Percentiles rank a stretch among this genome's conserved stretches.
These are phyloP conservation scores for Corythornis cristatus DNA, from an alignment of 2,113 vertebrate genomes.

Conservation along the genomic window DNA sequence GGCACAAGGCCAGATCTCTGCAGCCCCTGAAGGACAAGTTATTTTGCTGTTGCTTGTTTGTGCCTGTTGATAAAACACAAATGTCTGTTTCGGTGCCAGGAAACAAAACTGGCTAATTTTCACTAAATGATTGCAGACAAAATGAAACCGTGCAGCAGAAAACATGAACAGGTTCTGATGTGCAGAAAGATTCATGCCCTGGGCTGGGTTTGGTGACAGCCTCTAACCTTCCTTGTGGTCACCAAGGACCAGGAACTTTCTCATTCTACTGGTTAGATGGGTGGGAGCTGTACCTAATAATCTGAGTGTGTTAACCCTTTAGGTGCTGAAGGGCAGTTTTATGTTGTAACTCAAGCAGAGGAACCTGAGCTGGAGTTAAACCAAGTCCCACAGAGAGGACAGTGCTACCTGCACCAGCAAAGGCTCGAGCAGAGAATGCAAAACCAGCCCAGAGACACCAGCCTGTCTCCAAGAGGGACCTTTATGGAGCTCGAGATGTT, in stretches of 20 bases:
- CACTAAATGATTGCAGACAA: not conserved
- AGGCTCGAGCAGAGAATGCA: not conserved
- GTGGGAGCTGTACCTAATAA: not conserved
- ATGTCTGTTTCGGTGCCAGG: not conserved
- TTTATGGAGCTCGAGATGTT: fast-evolving
- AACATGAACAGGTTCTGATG: not conserved
- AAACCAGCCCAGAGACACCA: fast-evolving
- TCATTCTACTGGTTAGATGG: not conserved
- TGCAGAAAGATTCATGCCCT: not conserved
- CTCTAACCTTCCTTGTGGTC: no score
- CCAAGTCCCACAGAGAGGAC: not conserved
- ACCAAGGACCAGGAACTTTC: no score
- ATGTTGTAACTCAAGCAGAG: not conserved
- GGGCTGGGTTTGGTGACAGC: not conserved
- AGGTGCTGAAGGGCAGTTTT: not conserved
- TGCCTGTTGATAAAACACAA: not conserved
- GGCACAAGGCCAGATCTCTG: not conserved
- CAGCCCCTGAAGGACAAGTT: not conserved
- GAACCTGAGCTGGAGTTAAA: not conserved
- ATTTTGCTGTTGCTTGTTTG: not conserved
- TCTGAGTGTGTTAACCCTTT: not conserved
- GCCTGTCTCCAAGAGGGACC: not conserved
- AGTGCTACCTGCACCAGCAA: fast-evolving
- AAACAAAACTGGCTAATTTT: not conserved
- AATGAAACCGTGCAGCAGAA: not conserved